Evolutionary conservation across 2,797 vertebrate species (phyloP).

Genomic region (Semaprochilodus insignis): DNA sequence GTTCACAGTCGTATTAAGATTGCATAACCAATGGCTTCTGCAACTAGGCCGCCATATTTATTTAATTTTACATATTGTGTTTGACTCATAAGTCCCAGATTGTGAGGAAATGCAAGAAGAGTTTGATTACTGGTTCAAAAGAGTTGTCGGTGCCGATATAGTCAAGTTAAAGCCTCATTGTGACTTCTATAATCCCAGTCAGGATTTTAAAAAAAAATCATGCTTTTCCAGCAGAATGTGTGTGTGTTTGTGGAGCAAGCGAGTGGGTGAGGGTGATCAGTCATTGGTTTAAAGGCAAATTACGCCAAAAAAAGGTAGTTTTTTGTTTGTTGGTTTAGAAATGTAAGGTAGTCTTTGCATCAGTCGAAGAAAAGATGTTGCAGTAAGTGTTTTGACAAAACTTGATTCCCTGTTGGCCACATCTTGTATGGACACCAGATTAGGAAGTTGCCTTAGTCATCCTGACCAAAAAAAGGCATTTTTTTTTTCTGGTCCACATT

Average conservation of each 20-base stretch:
- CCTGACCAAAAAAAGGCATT: slow-evolving; percentile 1
- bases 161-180: background rate
- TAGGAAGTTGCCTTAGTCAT: slow-evolving; percentile 31
- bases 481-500: background rate
- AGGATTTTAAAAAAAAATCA: background rate
- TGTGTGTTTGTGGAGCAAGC: background rate
- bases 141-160: background rate
- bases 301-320: background rate
- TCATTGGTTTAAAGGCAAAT: background rate
- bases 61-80: background rate
- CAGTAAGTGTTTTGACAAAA: background rate
- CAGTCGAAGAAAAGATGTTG: background rate
- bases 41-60: background rate
- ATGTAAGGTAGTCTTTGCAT: slow-evolving; percentile 4
- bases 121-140: background rate
- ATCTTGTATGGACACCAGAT: slow-evolving; percentile 14
- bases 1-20: background rate
- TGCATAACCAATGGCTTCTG: background rate
- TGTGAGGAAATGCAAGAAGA: background rate
- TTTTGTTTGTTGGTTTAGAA: slow-evolving; percentile 6
- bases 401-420: slow-evolving; percentile 22
- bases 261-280: background rate
- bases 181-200: background rate
- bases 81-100: background rate
- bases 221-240: background rate